Percentiles rank a stretch among this genome's conserved stretches.
Evolutionary conservation across 2,113 vertebrate species (phyloP).

Genomic region (Pipa parva): DNA sequence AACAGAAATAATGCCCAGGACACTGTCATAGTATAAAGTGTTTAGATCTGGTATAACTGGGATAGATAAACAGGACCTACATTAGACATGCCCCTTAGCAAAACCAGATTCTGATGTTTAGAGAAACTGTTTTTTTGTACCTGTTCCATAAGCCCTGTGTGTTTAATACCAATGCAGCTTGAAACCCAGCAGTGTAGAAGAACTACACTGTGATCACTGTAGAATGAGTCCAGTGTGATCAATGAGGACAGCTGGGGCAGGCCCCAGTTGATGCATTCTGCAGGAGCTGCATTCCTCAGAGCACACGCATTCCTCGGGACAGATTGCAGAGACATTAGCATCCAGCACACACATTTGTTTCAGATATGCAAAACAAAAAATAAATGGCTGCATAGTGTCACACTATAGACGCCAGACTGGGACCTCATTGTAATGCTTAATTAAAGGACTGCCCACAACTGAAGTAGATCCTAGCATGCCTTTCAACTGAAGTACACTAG

Average conservation of each 20-base stretch:
- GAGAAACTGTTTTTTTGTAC: too few species aligned
- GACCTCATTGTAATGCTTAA: neutral
- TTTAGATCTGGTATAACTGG: too few species aligned
- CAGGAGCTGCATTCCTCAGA: slow-evolving; percentile 17
- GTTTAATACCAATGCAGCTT: too few species aligned
- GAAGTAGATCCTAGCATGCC: neutral
- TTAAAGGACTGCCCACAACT: neutral
- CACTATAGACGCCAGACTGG: neutral
- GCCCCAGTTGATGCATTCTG: neutral
- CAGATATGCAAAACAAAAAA: slow-evolving; percentile 1
- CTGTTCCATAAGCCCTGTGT: too few species aligned
- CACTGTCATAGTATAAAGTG: too few species aligned
- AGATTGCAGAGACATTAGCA: neutral
- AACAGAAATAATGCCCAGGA: too few species aligned
- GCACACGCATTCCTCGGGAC: slow-evolving; percentile 19
- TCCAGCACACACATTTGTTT: slow-evolving; percentile 6
- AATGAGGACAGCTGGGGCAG: slow-evolving; percentile 22
- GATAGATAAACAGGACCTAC: too few species aligned
- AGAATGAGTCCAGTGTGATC: slow-evolving; percentile 21
- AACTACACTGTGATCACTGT: too few species aligned
- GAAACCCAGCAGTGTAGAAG: too few species aligned
- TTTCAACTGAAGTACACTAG: neutral
- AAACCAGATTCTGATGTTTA: too few species aligned
- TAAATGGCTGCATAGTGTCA: neutral
- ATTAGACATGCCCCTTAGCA: too few species aligned